A percentile compares a stretch with the other conserved stretches of the same genome.
These are phyloP conservation scores for Apis dorsata DNA, from an alignment of 1,140 invertebrate species.

Conservation along the genomic window DNA sequence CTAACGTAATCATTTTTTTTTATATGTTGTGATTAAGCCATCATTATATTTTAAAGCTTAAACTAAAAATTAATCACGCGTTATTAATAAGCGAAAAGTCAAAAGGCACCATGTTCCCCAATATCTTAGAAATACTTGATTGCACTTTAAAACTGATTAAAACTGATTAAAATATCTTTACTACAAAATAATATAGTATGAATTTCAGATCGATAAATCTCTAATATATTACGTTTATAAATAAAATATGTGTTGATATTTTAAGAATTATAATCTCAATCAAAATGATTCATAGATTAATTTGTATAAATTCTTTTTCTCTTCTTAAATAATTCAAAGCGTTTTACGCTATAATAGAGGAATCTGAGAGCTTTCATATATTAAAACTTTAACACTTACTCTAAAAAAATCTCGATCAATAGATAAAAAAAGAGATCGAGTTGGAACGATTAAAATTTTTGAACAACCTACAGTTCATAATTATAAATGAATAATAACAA, in stretches of 20 bases:
- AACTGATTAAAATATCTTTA: conserved; percentile 3
- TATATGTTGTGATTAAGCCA: neutral
- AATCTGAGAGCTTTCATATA: conserved; percentile 35
- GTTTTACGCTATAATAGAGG: conserved; percentile 32
- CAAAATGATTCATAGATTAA: conserved; percentile 1
- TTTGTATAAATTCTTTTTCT: neutral
- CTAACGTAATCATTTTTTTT: neutral
- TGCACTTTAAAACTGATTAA: conserved; percentile 37
- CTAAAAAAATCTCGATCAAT: conserved; percentile 38
- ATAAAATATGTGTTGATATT: conserved; percentile 11
- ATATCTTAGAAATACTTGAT: conserved; percentile 44
- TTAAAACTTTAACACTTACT: conserved; percentile 46
- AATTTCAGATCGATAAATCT: conserved; percentile 22
- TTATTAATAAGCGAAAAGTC: conserved; percentile 38
- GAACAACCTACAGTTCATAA: conserved; percentile 32
- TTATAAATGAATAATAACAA: conserved; percentile 47
- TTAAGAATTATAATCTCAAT: conserved; percentile 24
- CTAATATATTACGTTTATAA: neutral
- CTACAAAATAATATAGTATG: conserved; percentile 17
- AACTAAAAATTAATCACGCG: conserved; percentile 23
- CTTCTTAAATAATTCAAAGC: conserved; percentile 28
- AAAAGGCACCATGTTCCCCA: conserved; percentile 47
- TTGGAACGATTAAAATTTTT: conserved; percentile 37
- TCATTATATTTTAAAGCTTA: conserved; percentile 26
- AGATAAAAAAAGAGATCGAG: conserved; percentile 30